Conservation (phyloP, 2,113 vertebrate species). For the Ciconia maguari region DNA sequence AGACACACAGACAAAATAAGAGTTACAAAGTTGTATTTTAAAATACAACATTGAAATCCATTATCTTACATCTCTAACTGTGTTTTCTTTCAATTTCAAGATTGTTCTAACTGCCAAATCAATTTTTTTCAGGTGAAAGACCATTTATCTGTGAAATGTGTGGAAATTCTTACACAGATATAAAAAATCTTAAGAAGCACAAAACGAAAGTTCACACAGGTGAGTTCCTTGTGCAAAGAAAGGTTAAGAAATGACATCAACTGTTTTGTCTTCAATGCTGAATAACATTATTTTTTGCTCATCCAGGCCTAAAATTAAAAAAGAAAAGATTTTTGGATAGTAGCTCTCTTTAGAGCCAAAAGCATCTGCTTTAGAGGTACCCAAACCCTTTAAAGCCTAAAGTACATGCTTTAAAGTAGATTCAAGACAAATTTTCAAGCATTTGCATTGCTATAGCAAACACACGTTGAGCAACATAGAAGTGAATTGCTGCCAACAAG, state of each 20-base stretch:
- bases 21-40: neutral
- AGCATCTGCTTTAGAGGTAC: neutral
- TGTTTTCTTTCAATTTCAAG: neutral
- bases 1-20: neutral
- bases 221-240: slow-evolving; percentile 48
- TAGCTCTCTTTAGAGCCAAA: neutral
- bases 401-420: neutral
- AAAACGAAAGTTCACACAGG: slow-evolving; percentile 90
- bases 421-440: neutral
- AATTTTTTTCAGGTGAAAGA: slow-evolving; percentile 83
- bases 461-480: neutral
- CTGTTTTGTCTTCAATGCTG: neutral
- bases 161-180: slow-evolving; percentile 93
- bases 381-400: neutral
- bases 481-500: neutral
- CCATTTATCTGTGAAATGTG: slow-evolving; percentile 95
- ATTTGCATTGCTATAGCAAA: neutral
- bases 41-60: neutral
- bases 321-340: neutral
- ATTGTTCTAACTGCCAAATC: neutral
- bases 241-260: neutral
- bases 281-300: neutral
- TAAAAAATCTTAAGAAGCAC: slow-evolving; percentile 97
- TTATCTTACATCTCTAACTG: neutral
- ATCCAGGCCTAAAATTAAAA: neutral